A percentile compares a stretch with the other conserved stretches of the same genome.
phyloP scores from a whole-genome alignment of 2,888 invertebrate genomes.

The Melinaea marsaeus region DNA sequence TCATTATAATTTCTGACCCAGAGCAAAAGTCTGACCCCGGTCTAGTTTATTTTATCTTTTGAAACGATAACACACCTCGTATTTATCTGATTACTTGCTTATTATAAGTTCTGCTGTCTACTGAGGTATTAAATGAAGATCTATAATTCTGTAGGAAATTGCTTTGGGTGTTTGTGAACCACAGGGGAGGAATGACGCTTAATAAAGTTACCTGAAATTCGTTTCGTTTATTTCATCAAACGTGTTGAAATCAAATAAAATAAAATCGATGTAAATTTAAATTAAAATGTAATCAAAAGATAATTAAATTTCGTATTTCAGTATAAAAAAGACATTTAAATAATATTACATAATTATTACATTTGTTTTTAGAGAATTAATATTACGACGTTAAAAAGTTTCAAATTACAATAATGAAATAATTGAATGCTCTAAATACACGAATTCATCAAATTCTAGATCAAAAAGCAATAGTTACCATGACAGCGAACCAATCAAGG shows the following conservation, averaged over 20 bases:
- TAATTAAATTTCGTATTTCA: constrained; percentile 2
- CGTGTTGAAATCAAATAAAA: constrained; percentile 20
- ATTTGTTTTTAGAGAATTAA: too few relatives aligned
- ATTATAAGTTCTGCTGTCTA: constrained; percentile 56
- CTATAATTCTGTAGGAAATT: constrained; percentile 47
- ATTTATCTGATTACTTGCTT: constrained; percentile 31
- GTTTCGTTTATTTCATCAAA: constrained; percentile 41
- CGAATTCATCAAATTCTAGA: too few relatives aligned
- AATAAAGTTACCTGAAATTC: constrained; percentile 37
- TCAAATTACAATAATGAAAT: too few relatives aligned
- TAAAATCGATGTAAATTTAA: constrained; percentile 21
- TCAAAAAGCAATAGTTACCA: too few relatives aligned
- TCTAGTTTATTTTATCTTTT: too few relatives aligned
- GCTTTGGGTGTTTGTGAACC: constrained; percentile 36
- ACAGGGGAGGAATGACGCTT: constrained; percentile 25
- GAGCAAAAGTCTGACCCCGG: too few relatives aligned
- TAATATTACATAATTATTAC: background rate
- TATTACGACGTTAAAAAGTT: too few relatives aligned
- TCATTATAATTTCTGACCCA: too few relatives aligned
- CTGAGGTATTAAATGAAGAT: constrained; percentile 54
- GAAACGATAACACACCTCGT: background rate
- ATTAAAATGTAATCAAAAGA: constrained; percentile 12
- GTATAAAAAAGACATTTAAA: constrained; percentile 10
- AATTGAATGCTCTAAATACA: too few relatives aligned
- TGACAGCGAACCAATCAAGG: background rate